These are phyloP conservation scores for Xylota sylvarum DNA, from an alignment of 2,888 invertebrate genomes.

Conservation along the genomic window DNA sequence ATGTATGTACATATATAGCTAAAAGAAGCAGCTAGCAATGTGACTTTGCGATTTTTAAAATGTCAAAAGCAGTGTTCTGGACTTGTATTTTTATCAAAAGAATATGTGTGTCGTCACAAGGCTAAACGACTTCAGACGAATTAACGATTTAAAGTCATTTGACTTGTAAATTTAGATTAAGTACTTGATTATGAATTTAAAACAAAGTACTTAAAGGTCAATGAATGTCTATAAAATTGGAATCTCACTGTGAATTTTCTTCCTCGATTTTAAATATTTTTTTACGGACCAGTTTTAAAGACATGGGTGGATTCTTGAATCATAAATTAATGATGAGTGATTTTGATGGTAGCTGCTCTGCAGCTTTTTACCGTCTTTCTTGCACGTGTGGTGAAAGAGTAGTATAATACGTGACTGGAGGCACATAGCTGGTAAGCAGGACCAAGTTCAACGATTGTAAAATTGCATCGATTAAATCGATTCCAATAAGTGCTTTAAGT, in stretches of 20 bases:
- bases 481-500: too few species aligned
- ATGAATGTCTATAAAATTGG: neutral
- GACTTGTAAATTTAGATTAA: conserved; percentile 21
- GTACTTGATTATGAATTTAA: conserved; percentile 23
- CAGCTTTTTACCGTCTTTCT: neutral
- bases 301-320: neutral
- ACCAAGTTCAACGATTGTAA: too few species aligned
- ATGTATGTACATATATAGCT: neutral
- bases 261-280: neutral
- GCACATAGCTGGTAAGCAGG: neutral
- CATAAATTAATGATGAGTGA: neutral
- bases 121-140: conserved; percentile 1
- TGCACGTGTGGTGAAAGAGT: neutral
- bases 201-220: conserved; percentile 42
- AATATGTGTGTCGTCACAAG: neutral
- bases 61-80: neutral
- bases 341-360: neutral
- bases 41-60: neutral
- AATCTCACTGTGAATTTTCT: neutral
- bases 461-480: too few species aligned
- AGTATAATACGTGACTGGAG: neutral
- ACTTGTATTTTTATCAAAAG: neutral
- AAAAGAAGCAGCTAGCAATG: neutral
- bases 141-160: neutral
- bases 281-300: neutral